A percentile compares a stretch with the other conserved stretches of the same genome.
phyloP scores from a whole-genome alignment of 1,140 invertebrate species.

The Aphelenchoides avenae region DNA sequence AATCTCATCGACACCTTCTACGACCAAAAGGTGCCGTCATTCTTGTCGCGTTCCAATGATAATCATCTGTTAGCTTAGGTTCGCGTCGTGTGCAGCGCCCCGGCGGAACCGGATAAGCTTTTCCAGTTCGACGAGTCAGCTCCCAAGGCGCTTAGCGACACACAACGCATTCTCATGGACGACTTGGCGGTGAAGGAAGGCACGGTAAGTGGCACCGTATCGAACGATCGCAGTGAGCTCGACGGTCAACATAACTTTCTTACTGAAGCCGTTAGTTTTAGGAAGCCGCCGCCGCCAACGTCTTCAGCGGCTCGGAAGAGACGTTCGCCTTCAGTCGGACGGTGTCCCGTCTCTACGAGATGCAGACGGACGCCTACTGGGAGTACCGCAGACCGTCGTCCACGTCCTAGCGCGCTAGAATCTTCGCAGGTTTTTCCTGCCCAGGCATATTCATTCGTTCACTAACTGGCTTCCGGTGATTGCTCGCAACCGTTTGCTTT shows the following conservation, averaged over 20 bases:
- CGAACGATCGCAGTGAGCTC: no score
- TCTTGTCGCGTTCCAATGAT: conserved; percentile 6
- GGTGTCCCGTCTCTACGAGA: conserved; percentile 82
- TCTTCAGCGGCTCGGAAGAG: conserved; percentile 95
- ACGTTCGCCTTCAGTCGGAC: conserved; percentile 92
- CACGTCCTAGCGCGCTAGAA: no score
- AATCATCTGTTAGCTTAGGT: conserved; percentile 62
- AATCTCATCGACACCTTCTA: conserved; percentile 95
- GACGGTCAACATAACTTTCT: no score
- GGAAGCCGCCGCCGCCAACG: conserved; percentile 71
- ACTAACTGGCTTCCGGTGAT: no score
- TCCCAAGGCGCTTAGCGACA: conserved; percentile 68
- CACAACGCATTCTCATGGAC: conserved; percentile 83
- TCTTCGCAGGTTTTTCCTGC: no score
- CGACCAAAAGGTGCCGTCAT: conserved; percentile 73
- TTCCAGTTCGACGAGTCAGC: conserved; percentile 67
- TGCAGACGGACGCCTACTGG: conserved; percentile 91
- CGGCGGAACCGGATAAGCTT: conserved; percentile 70
- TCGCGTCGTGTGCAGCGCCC: conserved; percentile 74
- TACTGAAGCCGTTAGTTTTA: conserved; percentile 61
- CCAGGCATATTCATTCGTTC: no score
- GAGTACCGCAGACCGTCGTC: conserved; percentile 32
- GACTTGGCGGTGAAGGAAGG: conserved; percentile 73
- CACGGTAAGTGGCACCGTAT: conserved; percentile 35
- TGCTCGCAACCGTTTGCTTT: no score